phyloP scores from a whole-genome alignment of 2,888 invertebrate species.

The Cephus pygmeus region DNA sequence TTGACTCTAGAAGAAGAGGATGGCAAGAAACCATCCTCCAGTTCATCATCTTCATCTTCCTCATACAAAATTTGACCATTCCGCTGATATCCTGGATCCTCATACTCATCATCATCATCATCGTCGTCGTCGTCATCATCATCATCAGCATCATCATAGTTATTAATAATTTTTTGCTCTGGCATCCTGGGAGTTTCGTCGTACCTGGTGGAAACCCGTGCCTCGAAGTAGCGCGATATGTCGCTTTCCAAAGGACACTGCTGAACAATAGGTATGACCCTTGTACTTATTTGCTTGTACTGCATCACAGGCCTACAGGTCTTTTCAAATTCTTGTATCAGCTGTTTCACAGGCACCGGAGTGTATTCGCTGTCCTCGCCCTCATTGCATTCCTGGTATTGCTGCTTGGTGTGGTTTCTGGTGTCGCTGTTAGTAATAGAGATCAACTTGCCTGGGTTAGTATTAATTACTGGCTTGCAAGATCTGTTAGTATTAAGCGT shows the following conservation, averaged over 20 bases:
- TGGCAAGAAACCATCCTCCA: background rate
- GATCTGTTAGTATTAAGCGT: conserved; percentile 29
- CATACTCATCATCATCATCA: conserved; percentile 28
- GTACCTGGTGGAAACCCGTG: conserved; percentile 40
- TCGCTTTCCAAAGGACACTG: conserved; percentile 52
- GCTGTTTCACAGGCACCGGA: conserved; percentile 64
- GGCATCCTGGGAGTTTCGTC: conserved; percentile 23
- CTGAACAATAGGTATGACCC: conserved; percentile 42
- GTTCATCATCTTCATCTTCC: conserved; percentile 47
- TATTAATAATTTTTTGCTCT: conserved; percentile 19
- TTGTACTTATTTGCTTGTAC: conserved; percentile 67
- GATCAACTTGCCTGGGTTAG: conserved; percentile 11
- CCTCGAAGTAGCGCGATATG: conserved; percentile 58
- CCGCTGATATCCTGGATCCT: conserved; percentile 14
- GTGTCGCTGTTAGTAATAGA: conserved; percentile 65
- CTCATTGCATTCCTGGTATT: conserved; percentile 58
- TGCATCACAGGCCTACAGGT: conserved; percentile 70
- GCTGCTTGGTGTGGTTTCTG: conserved; percentile 55
- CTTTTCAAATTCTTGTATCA: conserved; percentile 74
- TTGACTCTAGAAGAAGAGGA: background rate
- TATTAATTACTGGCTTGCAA: conserved; percentile 18
- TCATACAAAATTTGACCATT: conserved; percentile 40
- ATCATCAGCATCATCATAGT: conserved; percentile 27
- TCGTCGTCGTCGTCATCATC: conserved; percentile 11
- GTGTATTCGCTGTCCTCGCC: conserved; percentile 55